Base-by-base conservation (phyloP, 1,140 invertebrate genomes). In the Drosophila nasuta region DNA sequence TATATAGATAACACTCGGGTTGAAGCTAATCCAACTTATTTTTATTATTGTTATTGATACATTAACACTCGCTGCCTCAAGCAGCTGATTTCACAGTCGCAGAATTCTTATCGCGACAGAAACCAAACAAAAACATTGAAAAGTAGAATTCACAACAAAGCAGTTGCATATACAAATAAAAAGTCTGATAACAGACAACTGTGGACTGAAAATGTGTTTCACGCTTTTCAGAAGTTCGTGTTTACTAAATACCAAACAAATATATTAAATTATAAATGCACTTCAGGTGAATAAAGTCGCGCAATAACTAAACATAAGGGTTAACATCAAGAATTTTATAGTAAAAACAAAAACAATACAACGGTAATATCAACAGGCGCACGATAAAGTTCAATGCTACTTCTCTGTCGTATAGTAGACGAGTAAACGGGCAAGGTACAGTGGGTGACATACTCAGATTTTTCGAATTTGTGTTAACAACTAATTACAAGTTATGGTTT, bases 371-470 rank as follows among this genome's bases (percentile, higher is more conserved):
- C 56, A 82, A 70, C 52, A 62, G 65, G 35, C 77, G 54, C 8
- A 41, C 13, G 35, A 25, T 67, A 83, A 70, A 87, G 83, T 88
- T 87, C 83, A 87, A 88, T 87, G 83, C 80, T 69, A 67, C 60
- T 60, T 20, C 7, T 5, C 17, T 58, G 56, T 35, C 58, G 51
- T 25, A 33, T 56, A 64, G 41, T 70, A 64, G 63, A 49, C 41
- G 28, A 10, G 10, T 7, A 7, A 3, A 54, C 8, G 41, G 17
- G 46, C 8, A 20, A 13, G 3, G 65, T 58, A 75, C 72, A 75
- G 72, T 75, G 71, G 56, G 17, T 0, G 49, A 6, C 1, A 25
- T 25, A 4, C 20, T 25, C 20, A 25, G 20, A 25, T 4, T 25
- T 25, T 25, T 25, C 0, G 20, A 25, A 25, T 0, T 0, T 0